Conservation (phyloP, 1,140 invertebrate species). For the Idris sp. region DNA sequence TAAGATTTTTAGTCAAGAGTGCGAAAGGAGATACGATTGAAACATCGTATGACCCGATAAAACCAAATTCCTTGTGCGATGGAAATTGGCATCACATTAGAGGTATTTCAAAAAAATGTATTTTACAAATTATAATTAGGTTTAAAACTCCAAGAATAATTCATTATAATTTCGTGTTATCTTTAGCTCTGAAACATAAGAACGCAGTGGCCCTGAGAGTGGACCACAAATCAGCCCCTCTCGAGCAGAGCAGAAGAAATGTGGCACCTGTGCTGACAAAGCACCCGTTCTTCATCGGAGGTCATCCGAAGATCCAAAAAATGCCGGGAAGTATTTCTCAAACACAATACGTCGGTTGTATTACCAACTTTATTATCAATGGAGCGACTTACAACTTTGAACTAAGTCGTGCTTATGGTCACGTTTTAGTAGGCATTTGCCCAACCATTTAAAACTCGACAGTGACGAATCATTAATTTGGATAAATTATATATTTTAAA, state of each 20-base stretch:
- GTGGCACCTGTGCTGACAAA: constrained; percentile 86
- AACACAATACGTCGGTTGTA: constrained; percentile 89
- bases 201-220: constrained; percentile 90
- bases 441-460: constrained; percentile 85
- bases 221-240: constrained; percentile 84
- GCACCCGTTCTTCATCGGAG: constrained; percentile 93
- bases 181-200: constrained; percentile 90
- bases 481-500: too few relatives aligned
- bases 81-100: constrained; percentile 95
- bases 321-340: constrained; percentile 80
- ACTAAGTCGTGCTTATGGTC: constrained; percentile 81
- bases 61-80: constrained; percentile 90
- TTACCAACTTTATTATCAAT: constrained; percentile 85
- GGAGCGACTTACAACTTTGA: constrained; percentile 80
- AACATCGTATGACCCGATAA: constrained; percentile 84
- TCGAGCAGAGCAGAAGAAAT: constrained; percentile 83
- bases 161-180: too few relatives aligned
- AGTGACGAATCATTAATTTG: not conserved
- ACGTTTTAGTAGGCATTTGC: constrained; percentile 85
- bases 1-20: constrained; percentile 91
- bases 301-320: constrained; percentile 83
- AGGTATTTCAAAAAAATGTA: constrained; percentile 78
- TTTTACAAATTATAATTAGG: too few relatives aligned
- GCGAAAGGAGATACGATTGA: constrained; percentile 86
- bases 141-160: too few relatives aligned